phyloP scores from a whole-genome alignment of 2,113 vertebrate genomes.

The Nothobranchius furzeri region DNA sequence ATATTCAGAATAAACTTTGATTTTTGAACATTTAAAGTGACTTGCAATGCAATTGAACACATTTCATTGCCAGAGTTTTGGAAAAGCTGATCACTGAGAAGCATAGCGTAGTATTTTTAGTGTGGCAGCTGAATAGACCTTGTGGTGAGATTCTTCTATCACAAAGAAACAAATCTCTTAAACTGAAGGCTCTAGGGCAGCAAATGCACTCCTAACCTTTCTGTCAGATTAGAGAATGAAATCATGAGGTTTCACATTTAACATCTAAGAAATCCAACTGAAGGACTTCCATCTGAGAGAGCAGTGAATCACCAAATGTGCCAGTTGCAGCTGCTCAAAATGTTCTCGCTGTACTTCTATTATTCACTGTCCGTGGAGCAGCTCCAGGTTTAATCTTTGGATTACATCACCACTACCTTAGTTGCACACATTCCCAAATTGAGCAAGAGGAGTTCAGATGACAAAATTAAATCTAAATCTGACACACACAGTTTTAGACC shows the following conservation, averaged over 20 bases:
- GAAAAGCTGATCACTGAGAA: too few species aligned
- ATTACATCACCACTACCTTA: conserved; percentile 44
- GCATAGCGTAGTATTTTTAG: too few species aligned
- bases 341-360: conserved; percentile 50
- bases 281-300: conserved; percentile 4
- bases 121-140: neutral
- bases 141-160: conserved; percentile 1
- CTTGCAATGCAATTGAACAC: neutral
- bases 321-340: conserved; percentile 37
- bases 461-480: neutral
- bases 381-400: conserved; percentile 40
- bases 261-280: conserved; percentile 16
- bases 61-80: too few species aligned
- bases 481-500: neutral
- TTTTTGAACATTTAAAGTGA: neutral
- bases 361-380: conserved; percentile 53
- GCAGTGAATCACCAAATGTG: conserved; percentile 47
- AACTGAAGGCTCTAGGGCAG: neutral
- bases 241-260: neutral
- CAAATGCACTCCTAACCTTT: neutral
- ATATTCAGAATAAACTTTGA: neutral
- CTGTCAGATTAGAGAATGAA: neutral
- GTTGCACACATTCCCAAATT: conserved; percentile 27
- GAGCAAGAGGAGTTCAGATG: neutral
- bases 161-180: neutral